Percentiles rank a stretch among this genome's conserved stretches.
Evolutionary conservation across 2,888 invertebrate species (phyloP).

Genomic region (Agrotis exclamationis): DNA sequence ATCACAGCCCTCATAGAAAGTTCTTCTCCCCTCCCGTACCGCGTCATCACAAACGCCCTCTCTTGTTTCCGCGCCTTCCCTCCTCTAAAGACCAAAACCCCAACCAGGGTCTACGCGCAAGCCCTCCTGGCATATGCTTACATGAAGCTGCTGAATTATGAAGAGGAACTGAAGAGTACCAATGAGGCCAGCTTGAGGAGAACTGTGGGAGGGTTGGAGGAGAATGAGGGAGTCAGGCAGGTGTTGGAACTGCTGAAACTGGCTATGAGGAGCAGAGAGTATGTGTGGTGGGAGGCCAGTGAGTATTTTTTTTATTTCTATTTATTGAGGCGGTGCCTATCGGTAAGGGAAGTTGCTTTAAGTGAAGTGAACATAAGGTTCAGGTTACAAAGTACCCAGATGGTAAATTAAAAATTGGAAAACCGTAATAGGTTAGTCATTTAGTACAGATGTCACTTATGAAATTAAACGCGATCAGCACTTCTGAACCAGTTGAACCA

Average conservation of each 20-base stretch:
- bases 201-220: slow-evolving; percentile 67
- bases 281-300: slow-evolving; percentile 96
- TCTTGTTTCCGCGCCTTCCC: slow-evolving; percentile 91
- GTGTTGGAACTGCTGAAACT: slow-evolving; percentile 78
- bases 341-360: no score
- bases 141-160: slow-evolving; percentile 77
- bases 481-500: no score
- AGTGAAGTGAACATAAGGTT: no score
- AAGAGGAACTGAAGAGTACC: slow-evolving; percentile 74
- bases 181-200: slow-evolving; percentile 73
- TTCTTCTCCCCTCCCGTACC: slow-evolving; percentile 84
- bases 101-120: slow-evolving; percentile 79
- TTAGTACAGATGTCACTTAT: no score
- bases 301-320: slow-evolving; percentile 63
- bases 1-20: slow-evolving; percentile 92
- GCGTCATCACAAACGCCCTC: slow-evolving; percentile 90
- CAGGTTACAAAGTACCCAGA: no score
- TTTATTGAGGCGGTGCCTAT: no score
- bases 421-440: no score
- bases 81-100: slow-evolving; percentile 72
- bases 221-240: slow-evolving; percentile 78
- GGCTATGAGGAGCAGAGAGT: slow-evolving; percentile 85
- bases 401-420: no score
- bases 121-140: slow-evolving; percentile 81
- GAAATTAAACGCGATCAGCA: no score